Evolutionary conservation across 2,113 vertebrate genomes (phyloP).

Genomic region (Colaptes auratus): DNA sequence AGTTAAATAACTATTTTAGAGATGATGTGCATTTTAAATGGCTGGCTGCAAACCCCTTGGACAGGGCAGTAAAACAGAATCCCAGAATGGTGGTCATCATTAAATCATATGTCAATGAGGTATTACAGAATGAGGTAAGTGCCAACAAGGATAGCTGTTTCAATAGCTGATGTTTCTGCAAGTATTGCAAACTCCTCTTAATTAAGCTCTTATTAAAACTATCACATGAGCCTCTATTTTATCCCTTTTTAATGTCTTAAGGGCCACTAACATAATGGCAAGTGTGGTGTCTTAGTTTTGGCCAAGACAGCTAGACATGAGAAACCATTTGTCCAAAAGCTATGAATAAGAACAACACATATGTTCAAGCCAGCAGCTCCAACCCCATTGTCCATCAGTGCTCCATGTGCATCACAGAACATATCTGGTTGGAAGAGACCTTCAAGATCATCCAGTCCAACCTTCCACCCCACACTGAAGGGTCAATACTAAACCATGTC

Average conservation of each 20-base stretch:
- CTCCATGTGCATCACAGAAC: background rate
- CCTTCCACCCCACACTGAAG: too few species aligned
- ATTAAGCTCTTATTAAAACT: background rate
- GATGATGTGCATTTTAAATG: background rate
- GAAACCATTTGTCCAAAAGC: background rate
- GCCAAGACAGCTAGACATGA: background rate
- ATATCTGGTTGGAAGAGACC: too few species aligned
- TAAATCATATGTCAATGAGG: background rate
- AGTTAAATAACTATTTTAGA: background rate
- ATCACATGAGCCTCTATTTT: background rate
- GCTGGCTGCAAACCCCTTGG: background rate
- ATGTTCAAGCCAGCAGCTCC: background rate
- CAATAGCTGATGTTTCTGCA: background rate
- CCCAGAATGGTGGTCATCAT: background rate
- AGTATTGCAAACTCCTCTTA: background rate
- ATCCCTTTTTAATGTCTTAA: background rate
- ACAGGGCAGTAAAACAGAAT: too few species aligned
- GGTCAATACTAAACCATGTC: too few species aligned
- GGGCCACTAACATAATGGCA: background rate
- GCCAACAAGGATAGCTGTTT: background rate
- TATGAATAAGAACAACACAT: background rate
- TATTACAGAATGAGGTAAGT: background rate
- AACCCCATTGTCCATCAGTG: rapidly evolving
- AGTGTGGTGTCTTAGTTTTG: background rate
- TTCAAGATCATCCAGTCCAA: too few species aligned